Evolutionary conservation across 2,113 vertebrate species (phyloP).

Genomic region (Microtus montanus): DNA sequence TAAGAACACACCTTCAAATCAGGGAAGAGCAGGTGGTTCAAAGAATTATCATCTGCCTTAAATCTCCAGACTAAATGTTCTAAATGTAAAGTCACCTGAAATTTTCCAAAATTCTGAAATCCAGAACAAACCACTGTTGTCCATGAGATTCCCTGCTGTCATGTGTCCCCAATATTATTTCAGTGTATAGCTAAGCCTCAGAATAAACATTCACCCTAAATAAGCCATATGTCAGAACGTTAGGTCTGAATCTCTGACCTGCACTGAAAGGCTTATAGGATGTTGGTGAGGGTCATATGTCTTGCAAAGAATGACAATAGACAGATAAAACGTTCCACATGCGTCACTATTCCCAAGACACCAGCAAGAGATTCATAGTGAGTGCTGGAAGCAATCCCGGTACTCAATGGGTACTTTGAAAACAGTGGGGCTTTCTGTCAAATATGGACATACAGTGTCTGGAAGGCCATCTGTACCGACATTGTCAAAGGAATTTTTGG

Average conservation of each 20-base stretch:
- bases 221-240: background rate
- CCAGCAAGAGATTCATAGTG: background rate
- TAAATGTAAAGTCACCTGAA: background rate
- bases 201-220: background rate
- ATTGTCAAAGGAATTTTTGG: background rate
- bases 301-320: background rate
- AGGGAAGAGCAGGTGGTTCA: background rate
- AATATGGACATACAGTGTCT: background rate
- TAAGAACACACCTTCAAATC: background rate
- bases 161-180: background rate
- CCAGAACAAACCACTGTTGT: background rate
- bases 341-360: background rate
- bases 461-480: background rate
- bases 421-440: background rate
- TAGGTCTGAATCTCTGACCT: background rate
- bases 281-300: background rate
- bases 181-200: background rate
- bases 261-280: background rate
- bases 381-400: background rate
- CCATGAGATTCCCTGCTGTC: background rate
- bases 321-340: background rate
- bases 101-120: background rate
- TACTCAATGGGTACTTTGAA: background rate
- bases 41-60: background rate
- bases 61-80: background rate